Base-by-base conservation (phyloP, 2,113 vertebrate genomes). In the Girardinichthys multiradiatus region DNA sequence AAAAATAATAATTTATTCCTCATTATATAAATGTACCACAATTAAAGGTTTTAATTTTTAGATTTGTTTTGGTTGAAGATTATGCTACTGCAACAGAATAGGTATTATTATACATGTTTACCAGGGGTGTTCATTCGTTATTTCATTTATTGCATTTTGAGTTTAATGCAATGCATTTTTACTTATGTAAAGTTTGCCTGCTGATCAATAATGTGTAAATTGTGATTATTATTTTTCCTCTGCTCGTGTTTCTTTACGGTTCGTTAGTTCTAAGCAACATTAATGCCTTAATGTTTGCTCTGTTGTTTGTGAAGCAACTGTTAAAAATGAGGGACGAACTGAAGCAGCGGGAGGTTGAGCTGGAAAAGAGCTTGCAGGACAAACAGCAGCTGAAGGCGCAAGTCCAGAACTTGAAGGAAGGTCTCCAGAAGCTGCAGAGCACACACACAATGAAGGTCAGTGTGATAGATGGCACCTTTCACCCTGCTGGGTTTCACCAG, bases 301-400 rank as follows among this genome's bases (percentile, higher is more conserved):
- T 9, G 5, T 54, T 76, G 21, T 74, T 81, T 54, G 73, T 91
- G 9, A 87, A 99, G 97, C 97, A 98, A 93, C 94, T 99, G 68
- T 86, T 98, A 76, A 96, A 97, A 91, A 94, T 98, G 79, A 95
- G 97, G 76, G 96, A 98, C 4, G 97, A 99, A 57, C 94, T 96
- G 84, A 97, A 98, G 75, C 95, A 94, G 86, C 95, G 94, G 82
- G 96, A 98, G 80, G 87, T 86, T 2, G 97, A 99, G 84, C 89
- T 99, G 72, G 96, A 97, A 88, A 97, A 96, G 92, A 92, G 94
- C 81, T 86, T 90, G 65, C 96, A 98, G 73, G 96, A 98, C 62
- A 98, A 97, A 82, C 87, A 95, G n/a, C 95, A 97, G 86, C 89
- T 97, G 81, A 95, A 96, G 82, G 90, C 82, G 1, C 94, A 97